Evolutionary conservation across 2,888 invertebrate genomes (phyloP).

Genomic region (Ophion ellenae): DNA sequence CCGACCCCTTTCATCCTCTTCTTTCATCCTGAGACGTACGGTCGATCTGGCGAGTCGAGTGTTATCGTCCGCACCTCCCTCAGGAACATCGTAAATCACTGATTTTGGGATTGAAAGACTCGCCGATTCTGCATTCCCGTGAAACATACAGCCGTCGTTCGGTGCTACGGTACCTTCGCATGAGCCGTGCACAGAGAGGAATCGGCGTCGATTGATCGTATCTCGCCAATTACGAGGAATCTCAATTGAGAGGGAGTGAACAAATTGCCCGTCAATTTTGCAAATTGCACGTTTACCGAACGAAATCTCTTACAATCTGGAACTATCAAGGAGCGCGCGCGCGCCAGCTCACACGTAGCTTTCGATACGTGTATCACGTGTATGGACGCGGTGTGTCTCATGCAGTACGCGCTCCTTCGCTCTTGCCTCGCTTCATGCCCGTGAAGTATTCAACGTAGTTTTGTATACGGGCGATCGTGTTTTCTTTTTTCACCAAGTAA

Average conservation of each 20-base stretch:
- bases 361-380: conserved; percentile 54
- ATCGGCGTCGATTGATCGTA: conserved; percentile 75
- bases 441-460: conserved; percentile 31
- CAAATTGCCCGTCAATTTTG: conserved; percentile 80
- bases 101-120: conserved; percentile 28
- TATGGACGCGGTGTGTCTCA: conserved; percentile 43
- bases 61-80: conserved; percentile 5
- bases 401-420: conserved; percentile 36
- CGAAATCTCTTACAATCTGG: conserved; percentile 79
- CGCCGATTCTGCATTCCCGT: conserved; percentile 22
- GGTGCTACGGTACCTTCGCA: not conserved
- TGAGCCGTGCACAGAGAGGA: conserved; percentile 5
- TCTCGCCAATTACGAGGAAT: conserved; percentile 75
- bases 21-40: conserved; percentile 60
- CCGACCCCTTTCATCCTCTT: not conserved
- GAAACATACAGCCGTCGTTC: conserved; percentile 29
- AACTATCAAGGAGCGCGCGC: conserved; percentile 64
- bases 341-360: conserved; percentile 3
- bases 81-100: conserved; percentile 32
- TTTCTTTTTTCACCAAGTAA: not conserved
- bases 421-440: conserved; percentile 19
- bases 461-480: conserved; percentile 15
- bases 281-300: conserved; percentile 79
- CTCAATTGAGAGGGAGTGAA: conserved; percentile 70
- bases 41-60: not conserved